Evolutionary conservation across 2,797 vertebrate species (phyloP).

Genomic region (Paedocypris micromegethes): DNA sequence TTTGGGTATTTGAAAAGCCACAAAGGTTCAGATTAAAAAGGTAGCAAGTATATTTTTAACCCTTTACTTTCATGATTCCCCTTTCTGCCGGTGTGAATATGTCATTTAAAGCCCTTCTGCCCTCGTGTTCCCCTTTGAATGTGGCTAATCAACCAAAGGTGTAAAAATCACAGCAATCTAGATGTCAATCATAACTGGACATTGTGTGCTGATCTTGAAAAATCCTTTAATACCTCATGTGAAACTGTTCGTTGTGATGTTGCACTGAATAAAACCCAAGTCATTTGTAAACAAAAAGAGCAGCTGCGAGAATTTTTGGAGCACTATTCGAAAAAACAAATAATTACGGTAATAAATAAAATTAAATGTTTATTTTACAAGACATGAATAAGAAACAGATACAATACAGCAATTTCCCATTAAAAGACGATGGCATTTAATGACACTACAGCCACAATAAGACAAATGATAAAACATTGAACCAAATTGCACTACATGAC

Average conservation of each 20-base stretch:
- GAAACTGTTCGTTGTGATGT: constrained; percentile 83
- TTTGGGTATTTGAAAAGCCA: constrained; percentile 3
- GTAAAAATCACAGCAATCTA: constrained; percentile 72
- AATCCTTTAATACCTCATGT: constrained; percentile 83
- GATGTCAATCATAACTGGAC: constrained; percentile 77
- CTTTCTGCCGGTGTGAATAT: constrained; percentile 27
- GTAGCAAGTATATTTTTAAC: constrained; percentile 29
- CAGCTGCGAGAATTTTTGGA: constrained; percentile 18
- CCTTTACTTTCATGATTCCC: constrained; percentile 26
- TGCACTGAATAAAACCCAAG: constrained; percentile 78
- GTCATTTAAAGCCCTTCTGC: constrained; percentile 62
- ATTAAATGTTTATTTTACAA: not conserved
- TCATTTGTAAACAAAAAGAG: constrained; percentile 65
- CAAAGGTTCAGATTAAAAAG: constrained; percentile 13
- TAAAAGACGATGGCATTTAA: not conserved
- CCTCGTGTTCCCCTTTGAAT: constrained; percentile 74
- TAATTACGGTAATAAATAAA: not conserved
- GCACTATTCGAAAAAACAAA: not conserved
- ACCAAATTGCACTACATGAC: constrained; percentile 58
- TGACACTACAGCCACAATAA: not conserved
- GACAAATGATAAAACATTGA: not conserved
- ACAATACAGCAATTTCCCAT: not conserved
- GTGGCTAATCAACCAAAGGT: constrained; percentile 79
- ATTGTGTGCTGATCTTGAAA: constrained; percentile 75
- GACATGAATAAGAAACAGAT: not conserved